Percentiles rank a stretch among this genome's conserved stretches.
These are phyloP conservation scores for Melikaiella ostensackeni DNA, from an alignment of 2,888 invertebrate genomes.

Conservation along the genomic window DNA sequence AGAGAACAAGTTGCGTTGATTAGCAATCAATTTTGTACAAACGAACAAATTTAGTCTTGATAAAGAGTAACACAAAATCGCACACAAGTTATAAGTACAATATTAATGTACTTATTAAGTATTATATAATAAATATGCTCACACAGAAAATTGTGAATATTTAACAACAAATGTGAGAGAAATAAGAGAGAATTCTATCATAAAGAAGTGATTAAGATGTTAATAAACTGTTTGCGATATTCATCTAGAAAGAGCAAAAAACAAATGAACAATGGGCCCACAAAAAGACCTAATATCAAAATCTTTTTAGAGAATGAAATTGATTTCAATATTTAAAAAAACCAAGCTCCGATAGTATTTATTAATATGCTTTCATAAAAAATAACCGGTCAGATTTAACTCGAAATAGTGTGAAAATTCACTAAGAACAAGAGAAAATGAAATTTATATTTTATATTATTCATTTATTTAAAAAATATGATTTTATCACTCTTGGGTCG, in stretches of 20 bases:
- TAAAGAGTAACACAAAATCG: constrained; percentile 16
- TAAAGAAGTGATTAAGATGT: constrained; percentile 21
- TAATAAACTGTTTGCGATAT: constrained; percentile 17
- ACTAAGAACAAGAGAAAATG: too few relatives aligned
- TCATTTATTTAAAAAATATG: too few relatives aligned
- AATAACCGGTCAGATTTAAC: too few relatives aligned
- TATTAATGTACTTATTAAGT: constrained; percentile 16
- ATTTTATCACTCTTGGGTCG: not conserved
- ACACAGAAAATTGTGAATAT: constrained; percentile 31
- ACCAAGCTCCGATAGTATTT: too few relatives aligned
- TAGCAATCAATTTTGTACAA: constrained; percentile 38
- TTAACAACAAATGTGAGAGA: not conserved
- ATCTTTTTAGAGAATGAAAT: not conserved
- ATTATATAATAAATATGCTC: not conserved
- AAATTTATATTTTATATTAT: too few relatives aligned
- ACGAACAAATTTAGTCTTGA: constrained; percentile 8
- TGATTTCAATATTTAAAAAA: too few relatives aligned
- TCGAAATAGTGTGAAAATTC: too few relatives aligned
- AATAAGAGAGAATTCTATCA: not conserved
- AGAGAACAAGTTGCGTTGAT: not conserved
- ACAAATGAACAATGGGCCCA: not conserved
- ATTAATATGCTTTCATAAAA: too few relatives aligned
- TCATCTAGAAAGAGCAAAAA: constrained; percentile 21
- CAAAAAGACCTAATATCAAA: not conserved
- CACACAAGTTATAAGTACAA: constrained; percentile 25